Percentiles rank a stretch among this genome's conserved stretches.
These are phyloP conservation scores for Leptestheria dahalacensis DNA, from an alignment of 1,140 invertebrate species.

Conservation along the genomic window DNA sequence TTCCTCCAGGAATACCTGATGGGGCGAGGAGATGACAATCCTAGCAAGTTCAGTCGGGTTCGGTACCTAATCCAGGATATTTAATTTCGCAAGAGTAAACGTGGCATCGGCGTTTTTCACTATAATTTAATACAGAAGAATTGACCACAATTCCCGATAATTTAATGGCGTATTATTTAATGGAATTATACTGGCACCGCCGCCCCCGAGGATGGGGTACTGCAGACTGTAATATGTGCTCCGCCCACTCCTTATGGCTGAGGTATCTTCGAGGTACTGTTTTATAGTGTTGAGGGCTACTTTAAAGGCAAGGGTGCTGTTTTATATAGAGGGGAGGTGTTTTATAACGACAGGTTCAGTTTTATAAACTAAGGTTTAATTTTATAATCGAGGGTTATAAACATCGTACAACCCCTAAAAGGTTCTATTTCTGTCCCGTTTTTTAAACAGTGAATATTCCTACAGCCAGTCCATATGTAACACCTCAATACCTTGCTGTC, in stretches of 20 bases:
- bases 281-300: background rate
- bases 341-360: background rate
- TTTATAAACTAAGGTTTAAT: background rate
- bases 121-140: background rate
- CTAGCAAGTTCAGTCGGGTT: background rate
- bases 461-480: too few relatives aligned
- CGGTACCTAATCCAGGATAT: background rate
- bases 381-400: background rate
- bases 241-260: background rate
- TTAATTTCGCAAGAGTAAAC: background rate
- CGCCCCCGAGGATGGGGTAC: too few relatives aligned
- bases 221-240: background rate
- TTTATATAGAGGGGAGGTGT: background rate
- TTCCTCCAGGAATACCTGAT: background rate
- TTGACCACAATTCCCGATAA: background rate
- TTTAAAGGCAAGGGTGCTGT: background rate
- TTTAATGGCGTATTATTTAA: too few relatives aligned
- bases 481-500: too few relatives aligned
- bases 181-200: too few relatives aligned
- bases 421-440: background rate
- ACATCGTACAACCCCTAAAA: background rate
- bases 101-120: background rate
- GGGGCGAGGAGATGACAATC: background rate
- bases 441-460: background rate
- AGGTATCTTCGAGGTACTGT: background rate